Base-by-base conservation (phyloP, 2,113 vertebrate species). In the Muntiacus muntjak region DNA sequence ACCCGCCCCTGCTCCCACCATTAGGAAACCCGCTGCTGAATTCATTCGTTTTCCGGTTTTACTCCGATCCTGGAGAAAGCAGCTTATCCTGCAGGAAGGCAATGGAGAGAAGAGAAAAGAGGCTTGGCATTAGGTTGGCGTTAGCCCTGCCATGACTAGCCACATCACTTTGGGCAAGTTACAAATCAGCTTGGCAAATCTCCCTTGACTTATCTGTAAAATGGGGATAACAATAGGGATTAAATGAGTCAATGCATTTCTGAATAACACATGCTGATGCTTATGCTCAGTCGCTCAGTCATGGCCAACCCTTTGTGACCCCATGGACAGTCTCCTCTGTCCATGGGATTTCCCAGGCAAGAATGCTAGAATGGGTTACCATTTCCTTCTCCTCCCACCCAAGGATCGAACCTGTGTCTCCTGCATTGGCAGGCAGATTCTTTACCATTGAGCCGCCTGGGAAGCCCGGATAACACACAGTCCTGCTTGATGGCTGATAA, bases 31-130 rank as follows among this genome's bases (percentile, higher is more conserved):
- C 55, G 71, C 82, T 47, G 57, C 64, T 21, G 83, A 57, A 93
- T 87, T 33, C 62, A 60, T 81, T 88, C 19, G 3, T 52, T 96
- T 79, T 47, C 82, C 50, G 67, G 52, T 40, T 84, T 95, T 19
- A 28, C 87, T 82, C n/a, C 8, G 40, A 60, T 87, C 92, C 95
- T 55, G 16, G 91, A 21, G 62, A 95, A 97, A 95, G 45, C 89
- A 76, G 91, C 74, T 83, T 96, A 93, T n/a, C 30, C 47, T 33
- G 54, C 23, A 57, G 84, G 91, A 87, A 43, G 33, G 25, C 19
- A 14, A 11, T 0, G 3, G 23, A 62, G 64, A 76, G 45, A 15
- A 25, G 19, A 1, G 23, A 4, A 52, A 13, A 74, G 71, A 54
- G 57, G 21, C 33, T 64, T 26, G 30, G 45, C 15, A 0, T 9